Evolutionary conservation across 2,113 vertebrate species (phyloP).

Genomic region (Sus scrofa): DNA sequence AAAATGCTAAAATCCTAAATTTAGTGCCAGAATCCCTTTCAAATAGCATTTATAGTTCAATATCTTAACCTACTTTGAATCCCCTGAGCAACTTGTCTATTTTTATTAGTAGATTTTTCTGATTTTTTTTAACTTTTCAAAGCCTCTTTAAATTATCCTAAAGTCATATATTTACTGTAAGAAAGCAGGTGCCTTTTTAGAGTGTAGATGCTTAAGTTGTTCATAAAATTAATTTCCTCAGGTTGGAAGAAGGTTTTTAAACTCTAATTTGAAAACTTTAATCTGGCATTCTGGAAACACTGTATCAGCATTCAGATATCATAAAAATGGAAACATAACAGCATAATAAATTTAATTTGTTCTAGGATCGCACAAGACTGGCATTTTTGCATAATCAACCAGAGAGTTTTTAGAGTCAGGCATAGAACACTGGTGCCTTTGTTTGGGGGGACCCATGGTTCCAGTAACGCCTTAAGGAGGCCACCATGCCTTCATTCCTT

Average conservation of each 20-base stretch:
- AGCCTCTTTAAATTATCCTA: conserved; percentile 66
- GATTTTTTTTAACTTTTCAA: conserved; percentile 69
- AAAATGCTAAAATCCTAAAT: conserved; percentile 78
- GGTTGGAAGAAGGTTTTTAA: conserved; percentile 65
- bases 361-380: not conserved
- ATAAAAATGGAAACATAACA: conserved; percentile 65
- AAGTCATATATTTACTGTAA: conserved; percentile 73
- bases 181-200: conserved; percentile 71
- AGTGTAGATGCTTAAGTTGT: conserved; percentile 50
- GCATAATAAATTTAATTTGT: conserved; percentile 66
- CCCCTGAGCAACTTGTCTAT: conserved; percentile 65
- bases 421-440: not conserved
- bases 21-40: conserved; percentile 74
- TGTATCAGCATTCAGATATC: conserved; percentile 53
- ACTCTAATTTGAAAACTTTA: conserved; percentile 72
- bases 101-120: conserved; percentile 77
- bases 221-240: conserved; percentile 77
- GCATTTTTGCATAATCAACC: not conserved
- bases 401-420: conserved; percentile 1
- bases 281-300: conserved; percentile 68
- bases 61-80: conserved; percentile 80
- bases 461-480: not conserved
- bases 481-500: not conserved
- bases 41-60: conserved; percentile 82
- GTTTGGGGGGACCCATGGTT: not conserved